These are phyloP conservation scores for Drosophila silvestris DNA, from an alignment of 2,888 invertebrate species.

Conservation along the genomic window DNA sequence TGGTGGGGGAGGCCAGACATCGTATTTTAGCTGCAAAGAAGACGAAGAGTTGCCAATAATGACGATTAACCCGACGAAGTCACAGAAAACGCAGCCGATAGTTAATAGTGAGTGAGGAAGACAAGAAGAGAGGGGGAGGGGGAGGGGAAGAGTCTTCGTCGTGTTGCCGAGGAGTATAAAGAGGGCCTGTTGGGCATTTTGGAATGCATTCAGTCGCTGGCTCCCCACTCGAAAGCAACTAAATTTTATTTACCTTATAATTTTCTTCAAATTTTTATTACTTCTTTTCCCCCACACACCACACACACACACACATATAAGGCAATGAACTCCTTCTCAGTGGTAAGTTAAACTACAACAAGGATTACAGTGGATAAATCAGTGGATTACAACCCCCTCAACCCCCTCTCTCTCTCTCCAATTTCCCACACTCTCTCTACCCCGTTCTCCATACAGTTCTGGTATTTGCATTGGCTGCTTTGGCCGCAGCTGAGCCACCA, in stretches of 20 bases:
- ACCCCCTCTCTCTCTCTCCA: not conserved
- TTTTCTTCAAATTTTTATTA: conserved; percentile 80
- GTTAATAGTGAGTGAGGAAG: not conserved
- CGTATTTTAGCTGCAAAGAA: not conserved
- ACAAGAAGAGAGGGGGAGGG: not conserved
- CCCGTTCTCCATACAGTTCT: conserved; percentile 88
- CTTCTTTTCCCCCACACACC: conserved; percentile 82
- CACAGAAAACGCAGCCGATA: conserved; percentile 20
- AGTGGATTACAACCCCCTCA: conserved; percentile 33
- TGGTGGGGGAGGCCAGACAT: not conserved
- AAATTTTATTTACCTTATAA: conserved; percentile 81
- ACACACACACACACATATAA: conserved; percentile 78
- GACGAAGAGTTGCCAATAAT: conserved; percentile 61
- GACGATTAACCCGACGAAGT: conserved; percentile 59
- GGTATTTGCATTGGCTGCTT: conserved; percentile 92
- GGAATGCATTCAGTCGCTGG: conserved; percentile 86
- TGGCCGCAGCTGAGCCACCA: conserved; percentile 91
- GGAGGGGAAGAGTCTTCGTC: conserved; percentile 29
- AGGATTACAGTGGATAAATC: conserved; percentile 29
- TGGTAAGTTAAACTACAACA: conserved; percentile 82
- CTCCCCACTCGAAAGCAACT: conserved; percentile 85
- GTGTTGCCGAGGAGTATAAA: conserved; percentile 81
- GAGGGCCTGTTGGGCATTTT: conserved; percentile 83
- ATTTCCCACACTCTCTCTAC: not conserved
- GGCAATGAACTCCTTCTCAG: conserved; percentile 86